Evolutionary conservation across 2,797 vertebrate genomes (phyloP).

Genomic region (Myiotriccus ornatus): DNA sequence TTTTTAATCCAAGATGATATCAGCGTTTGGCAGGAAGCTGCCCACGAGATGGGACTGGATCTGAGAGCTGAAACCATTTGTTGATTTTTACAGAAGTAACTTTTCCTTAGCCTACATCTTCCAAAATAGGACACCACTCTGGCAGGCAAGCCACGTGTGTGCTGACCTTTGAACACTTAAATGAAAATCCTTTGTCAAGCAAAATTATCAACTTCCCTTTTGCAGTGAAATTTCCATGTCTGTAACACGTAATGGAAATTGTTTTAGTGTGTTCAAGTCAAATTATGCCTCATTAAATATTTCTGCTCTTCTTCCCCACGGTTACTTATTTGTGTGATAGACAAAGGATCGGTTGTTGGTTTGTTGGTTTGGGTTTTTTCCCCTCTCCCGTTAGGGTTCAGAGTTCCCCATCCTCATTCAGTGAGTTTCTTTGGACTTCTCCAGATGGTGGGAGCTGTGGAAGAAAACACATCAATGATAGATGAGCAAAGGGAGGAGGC

Average conservation of each 20-base stretch:
- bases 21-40: conserved; percentile 56
- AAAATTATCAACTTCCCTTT: conserved; percentile 47
- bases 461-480: background rate
- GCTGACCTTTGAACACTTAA: conserved; percentile 38
- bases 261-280: background rate
- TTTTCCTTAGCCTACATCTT: conserved; percentile 62
- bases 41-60: background rate
- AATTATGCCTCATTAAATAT: background rate
- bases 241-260: background rate
- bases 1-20: conserved; percentile 68
- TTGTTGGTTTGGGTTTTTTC: background rate
- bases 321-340: background rate
- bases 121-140: conserved; percentile 45
- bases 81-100: conserved; percentile 65
- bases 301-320: fast-evolving
- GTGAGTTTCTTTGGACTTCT: background rate
- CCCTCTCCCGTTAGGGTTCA: background rate
- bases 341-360: background rate
- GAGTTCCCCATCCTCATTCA: background rate
- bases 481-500: background rate
- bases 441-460: background rate
- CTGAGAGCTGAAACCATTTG: conserved; percentile 34
- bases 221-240: conserved; percentile 22
- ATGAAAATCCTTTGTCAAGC: conserved; percentile 55
- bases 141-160: background rate